Evolutionary conservation across 2,888 invertebrate genomes (phyloP), one percentile per base, ranked within the genome.

Genomic region (Chorisops tibialis): DNA sequence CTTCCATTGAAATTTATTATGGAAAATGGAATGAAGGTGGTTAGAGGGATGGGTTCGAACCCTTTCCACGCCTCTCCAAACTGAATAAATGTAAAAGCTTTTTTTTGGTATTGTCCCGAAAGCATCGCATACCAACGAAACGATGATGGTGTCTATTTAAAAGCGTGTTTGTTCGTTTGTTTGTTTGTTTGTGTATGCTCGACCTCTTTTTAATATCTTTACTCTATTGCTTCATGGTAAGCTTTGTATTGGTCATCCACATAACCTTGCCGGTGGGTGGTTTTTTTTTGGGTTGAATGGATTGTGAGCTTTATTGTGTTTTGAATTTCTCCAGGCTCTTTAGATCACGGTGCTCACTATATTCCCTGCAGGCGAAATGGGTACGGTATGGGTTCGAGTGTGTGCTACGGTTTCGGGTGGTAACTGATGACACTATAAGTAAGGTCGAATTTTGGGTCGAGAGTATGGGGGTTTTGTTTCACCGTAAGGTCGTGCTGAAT

Each of bases 191-290:
- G 11, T 45, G 16, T 14, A 16, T 16, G 16, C 22, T 47, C 47
- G 47, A 47, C 47, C 47, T 47, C 21, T 47, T 47, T 30, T 39
- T 47, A 47, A 47, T 47, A 47, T 47, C 47, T n/a, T n/a, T n/a
- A n/a, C n/a, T n/a, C n/a, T n/a, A n/a, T n/a, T 47, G 21, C 22
- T 47, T 47, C 22, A 47, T 12, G 47, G 21, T 16, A 22, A 47
- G 47, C 18, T 47, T 47, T 47, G 47, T 47, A 6, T 47, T 47
- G 47, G 47, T 47, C 47, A 47, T 47, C 47, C 43, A 22, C 47
- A 45, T 19, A 21, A n/a, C 21, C 47, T 5, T n/a, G 47, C n/a
- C 22, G 47, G 19, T 47, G 47, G 47, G 47, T 47, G 22, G 47
- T 21, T 47, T 22, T 11, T 16, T 16, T 14, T 45, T 19, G 16